Base-by-base conservation (phyloP, 1,140 invertebrate species). In the Belonocnema kinseyi region DNA sequence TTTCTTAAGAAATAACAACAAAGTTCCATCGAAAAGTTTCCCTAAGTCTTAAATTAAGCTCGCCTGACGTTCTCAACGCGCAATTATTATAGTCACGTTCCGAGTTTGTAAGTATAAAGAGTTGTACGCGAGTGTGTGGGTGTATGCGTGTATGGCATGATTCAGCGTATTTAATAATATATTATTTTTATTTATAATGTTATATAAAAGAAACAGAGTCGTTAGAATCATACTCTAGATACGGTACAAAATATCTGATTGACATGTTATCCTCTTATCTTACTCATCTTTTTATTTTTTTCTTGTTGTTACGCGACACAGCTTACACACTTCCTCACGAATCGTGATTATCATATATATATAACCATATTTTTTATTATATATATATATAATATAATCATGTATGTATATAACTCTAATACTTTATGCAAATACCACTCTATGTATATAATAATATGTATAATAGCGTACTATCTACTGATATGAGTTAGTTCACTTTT, bases 401-500 rank as follows among this genome's bases (percentile, higher is more conserved):
- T 80, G 78, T 80, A 82, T 78, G 75, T 82, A 82, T 78, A 79
- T 81, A 72, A 72, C 73, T 76, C 76, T 61, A 61, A 75, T 75
- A 75, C 56, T 72, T 56, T 72, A 73, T 50, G 71, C 71, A 66
- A 73, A 77, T 77, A 77, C 71, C 76, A 77, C 54, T 77, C 71
- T 77, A 77, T 80, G 61, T 66, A 70, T 76, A 82, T 46, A 46
- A 46, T 46, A 46, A 46, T 78, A 73, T 84, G 70, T 80, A 84
- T 81, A 83, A 85, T 87, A 89, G 85, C 83, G 81, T 85, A 87
- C 80, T 66, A 54, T 66, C 87, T 89, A 89, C 80, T 89, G 88
- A 89, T 89, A 89, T 88, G 88, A 86, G 77, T 89, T 88, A 90
- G 86, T 90, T 88, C 86, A 88, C 84, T 88, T 87, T 83, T 89